A percentile compares a stretch with the other conserved stretches of the same genome.
These are phyloP conservation scores for Ridgeia piscesae DNA, from an alignment of 1,140 invertebrate genomes.

Conservation along the genomic window DNA sequence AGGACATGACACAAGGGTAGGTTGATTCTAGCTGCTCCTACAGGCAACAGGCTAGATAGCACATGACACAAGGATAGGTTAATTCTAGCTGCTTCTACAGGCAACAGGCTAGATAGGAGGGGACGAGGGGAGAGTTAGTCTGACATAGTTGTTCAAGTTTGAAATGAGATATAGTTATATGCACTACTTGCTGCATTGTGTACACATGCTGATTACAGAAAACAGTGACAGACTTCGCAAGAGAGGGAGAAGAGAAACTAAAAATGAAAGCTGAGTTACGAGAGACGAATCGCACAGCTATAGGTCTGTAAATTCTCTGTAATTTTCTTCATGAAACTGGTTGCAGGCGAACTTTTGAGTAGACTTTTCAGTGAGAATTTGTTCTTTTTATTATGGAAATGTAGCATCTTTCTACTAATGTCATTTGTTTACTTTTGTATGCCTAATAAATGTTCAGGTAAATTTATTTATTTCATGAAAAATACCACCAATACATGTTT, in stretches of 20 bases:
- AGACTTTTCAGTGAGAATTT: too few species aligned
- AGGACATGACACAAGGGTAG: background rate
- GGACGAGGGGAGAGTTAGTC: background rate
- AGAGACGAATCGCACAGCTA: conserved; percentile 68
- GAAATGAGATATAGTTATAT: background rate
- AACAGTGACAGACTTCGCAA: conserved; percentile 59
- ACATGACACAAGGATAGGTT: too few species aligned
- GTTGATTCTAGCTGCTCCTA: too few species aligned
- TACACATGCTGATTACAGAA: conserved; percentile 31
- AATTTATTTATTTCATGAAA: too few species aligned
- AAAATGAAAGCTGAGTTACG: conserved; percentile 71
- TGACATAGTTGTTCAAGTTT: background rate
- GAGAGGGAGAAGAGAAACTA: conserved; percentile 66
- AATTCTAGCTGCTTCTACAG: too few species aligned
- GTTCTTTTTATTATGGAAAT: background rate
- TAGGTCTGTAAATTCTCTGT: conserved; percentile 43
- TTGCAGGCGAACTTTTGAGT: background rate
- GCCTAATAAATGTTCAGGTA: too few species aligned
- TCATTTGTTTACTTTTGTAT: background rate
- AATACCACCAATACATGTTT: too few species aligned
- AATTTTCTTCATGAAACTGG: background rate
- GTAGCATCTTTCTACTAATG: background rate
- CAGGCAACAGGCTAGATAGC: too few species aligned
- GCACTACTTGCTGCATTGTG: background rate
- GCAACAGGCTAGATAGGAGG: too few species aligned